Conservation (phyloP, 2,888 invertebrate species). For the Tuta absoluta region DNA sequence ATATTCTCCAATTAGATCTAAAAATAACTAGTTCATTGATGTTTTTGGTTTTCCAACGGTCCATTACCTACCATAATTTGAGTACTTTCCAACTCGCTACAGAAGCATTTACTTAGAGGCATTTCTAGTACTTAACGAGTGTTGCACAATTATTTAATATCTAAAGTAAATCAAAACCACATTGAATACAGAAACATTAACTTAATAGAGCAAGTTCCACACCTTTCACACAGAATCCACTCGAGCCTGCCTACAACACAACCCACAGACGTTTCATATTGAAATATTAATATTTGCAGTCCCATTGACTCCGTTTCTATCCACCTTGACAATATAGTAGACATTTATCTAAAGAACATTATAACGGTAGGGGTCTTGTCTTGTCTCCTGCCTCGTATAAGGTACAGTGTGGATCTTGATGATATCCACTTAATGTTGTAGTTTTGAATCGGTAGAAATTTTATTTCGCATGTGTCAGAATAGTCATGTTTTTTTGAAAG, state of each 20-base stretch:
- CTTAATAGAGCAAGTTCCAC: background rate
- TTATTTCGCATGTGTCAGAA: too few species aligned
- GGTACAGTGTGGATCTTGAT: too few species aligned
- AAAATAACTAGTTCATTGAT: too few species aligned
- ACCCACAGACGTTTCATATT: constrained; percentile 17
- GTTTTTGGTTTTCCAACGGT: too few species aligned
- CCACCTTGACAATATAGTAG: constrained; percentile 19
- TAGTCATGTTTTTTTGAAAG: too few species aligned
- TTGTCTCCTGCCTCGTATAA: background rate
- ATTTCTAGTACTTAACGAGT: too few species aligned
- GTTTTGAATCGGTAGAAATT: too few species aligned
- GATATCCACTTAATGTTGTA: too few species aligned
- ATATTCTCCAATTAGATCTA: too few species aligned
- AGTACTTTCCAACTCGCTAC: too few species aligned
- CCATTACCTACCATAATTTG: too few species aligned
- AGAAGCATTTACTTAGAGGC: too few species aligned
- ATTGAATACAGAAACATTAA: background rate
- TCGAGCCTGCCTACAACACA: constrained; percentile 9
- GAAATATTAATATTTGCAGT: constrained; percentile 27
- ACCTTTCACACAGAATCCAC: constrained; percentile 3
- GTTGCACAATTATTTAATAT: background rate
- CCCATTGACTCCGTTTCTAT: constrained; percentile 25
- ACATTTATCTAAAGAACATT: constrained; percentile 4
- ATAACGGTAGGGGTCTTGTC: constrained; percentile 15
- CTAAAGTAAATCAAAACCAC: background rate